phyloP scores from a whole-genome alignment of 2,888 invertebrate genomes.

The Lysandra coridon region DNA sequence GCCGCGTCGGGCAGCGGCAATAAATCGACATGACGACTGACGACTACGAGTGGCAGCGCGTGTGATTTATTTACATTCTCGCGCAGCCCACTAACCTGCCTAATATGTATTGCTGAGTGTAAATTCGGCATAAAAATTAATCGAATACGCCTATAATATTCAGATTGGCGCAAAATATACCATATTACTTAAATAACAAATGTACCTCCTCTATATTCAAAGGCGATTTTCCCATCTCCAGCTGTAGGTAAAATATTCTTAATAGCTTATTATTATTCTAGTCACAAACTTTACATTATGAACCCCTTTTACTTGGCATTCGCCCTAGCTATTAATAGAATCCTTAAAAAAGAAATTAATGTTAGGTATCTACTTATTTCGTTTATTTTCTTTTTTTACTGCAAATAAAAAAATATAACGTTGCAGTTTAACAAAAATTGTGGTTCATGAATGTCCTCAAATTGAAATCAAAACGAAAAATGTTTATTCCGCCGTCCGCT shows the following conservation, averaged over 20 bases:
- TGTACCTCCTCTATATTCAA: background rate
- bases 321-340: background rate
- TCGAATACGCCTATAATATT: no score
- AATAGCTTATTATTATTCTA: constrained; percentile 9
- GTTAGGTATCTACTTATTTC: background rate
- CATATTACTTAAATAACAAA: background rate
- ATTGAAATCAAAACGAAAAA: background rate
- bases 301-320: constrained; percentile 1
- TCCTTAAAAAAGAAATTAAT: background rate
- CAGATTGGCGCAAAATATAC: no score
- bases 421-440: background rate
- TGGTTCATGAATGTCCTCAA: background rate
- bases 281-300: background rate
- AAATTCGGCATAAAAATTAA: no score
- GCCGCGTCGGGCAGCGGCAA: no score
- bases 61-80: no score
- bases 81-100: no score
- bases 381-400: no score
- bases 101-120: no score
- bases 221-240: background rate
- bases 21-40: no score
- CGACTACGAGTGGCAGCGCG: no score
- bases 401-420: no score
- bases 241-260: background rate
- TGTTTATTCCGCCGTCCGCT: background rate